Evolutionary conservation across 2,797 vertebrate genomes (phyloP), one percentile per base, ranked within the genome.

Genomic region (Phalanger gymnotis): DNA sequence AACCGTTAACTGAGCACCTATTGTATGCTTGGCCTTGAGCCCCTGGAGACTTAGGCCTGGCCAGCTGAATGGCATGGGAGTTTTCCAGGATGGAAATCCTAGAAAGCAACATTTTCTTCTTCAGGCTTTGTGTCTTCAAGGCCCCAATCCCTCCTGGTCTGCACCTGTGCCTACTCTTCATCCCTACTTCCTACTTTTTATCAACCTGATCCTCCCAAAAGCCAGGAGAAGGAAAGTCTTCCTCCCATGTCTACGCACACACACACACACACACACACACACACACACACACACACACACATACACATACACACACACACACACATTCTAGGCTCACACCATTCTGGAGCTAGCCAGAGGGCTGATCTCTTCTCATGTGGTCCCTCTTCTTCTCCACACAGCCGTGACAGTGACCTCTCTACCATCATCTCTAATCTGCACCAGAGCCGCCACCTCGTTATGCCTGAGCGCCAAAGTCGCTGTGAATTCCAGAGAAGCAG

Each of bases 351-450:
- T 81, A 27, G 54, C 94, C 40, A 73, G 0, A 53, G 95, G 93
- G 93, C 73, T 81, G 22, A 81, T 97, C 96, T 90, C 95, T 93
- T 91, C 73, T 97, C 92, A 97, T 96, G 61, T 57, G 95, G 96
- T 96, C 92, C 52, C 93, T n/a, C 97, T 97, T 97, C 98, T 97
- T 93, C 97, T 91, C 98, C 97, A 47, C 99, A 99, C 99, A 99
- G 99, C 99, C 99, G 99, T 96, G 99, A 99, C 98, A 99, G 98
- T 98, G 99, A 99, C 98, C 99, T 99, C 61, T 99, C 99, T 97
- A 99, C 99, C 98, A 99, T 99, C 99, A 99, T 99, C 98, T 99
- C 99, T 98, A 99, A 99, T 97, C 99, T 99, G 98, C 99, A 99
- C 97, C 99, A 99, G 98, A 99, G 99, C 98, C 99, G 99, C 98